Evolutionary conservation across 2,888 invertebrate species (phyloP).

Genomic region (Athripsodes cinereus): DNA sequence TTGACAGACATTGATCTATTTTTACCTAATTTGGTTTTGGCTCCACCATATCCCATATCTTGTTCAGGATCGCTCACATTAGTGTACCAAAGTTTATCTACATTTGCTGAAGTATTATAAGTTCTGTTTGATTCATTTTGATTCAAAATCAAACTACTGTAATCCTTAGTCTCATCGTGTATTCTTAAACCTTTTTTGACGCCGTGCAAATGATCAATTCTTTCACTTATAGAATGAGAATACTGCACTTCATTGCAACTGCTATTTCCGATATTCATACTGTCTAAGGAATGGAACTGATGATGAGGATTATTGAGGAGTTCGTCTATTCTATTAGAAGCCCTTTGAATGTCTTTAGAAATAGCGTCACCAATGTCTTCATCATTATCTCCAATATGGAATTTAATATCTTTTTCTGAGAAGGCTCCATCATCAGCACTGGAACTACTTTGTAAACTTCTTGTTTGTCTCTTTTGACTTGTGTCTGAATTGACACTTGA

Average conservation of each 20-base stretch:
- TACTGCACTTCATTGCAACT: conserved; percentile 26
- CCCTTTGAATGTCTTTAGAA: conserved; percentile 50
- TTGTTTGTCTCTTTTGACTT: conserved; percentile 38
- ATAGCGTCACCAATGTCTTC: conserved; percentile 52
- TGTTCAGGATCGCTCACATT: conserved; percentile 50
- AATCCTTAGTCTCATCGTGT: no score
- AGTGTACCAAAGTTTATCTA: conserved; percentile 49
- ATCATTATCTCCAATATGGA: conserved; percentile 50
- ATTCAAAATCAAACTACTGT: neutral
- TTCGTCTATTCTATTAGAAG: conserved; percentile 53
- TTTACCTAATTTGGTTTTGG: conserved; percentile 34
- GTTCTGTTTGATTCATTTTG: neutral
- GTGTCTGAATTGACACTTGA: conserved; percentile 39
- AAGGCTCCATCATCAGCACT: conserved; percentile 33
- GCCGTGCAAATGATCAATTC: conserved; percentile 53
- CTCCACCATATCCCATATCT: conserved; percentile 37
- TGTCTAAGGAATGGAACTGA: neutral
- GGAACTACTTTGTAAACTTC: conserved; percentile 39
- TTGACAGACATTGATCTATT: conserved; percentile 42
- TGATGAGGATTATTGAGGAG: conserved; percentile 38
- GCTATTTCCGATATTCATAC: conserved; percentile 31
- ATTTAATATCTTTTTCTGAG: conserved; percentile 38
- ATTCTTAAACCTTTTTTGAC: conserved; percentile 40
- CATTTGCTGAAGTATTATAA: conserved; percentile 18
- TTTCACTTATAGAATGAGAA: conserved; percentile 46